Evolutionary conservation across 2,888 invertebrate genomes (phyloP), one percentile per base, ranked within the genome.

Genomic region (Cephus spinipes): DNA sequence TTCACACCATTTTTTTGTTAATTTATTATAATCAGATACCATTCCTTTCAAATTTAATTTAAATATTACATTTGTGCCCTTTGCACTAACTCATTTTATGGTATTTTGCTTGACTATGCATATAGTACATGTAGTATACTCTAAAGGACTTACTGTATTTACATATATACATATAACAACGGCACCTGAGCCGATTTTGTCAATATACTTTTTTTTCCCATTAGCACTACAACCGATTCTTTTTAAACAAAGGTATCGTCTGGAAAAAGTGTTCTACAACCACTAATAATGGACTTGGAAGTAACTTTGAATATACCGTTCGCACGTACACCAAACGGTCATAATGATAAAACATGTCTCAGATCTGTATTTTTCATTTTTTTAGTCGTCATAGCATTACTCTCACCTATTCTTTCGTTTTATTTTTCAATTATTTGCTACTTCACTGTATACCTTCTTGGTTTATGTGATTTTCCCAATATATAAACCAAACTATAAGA

Each of bases 41-140:
- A 82, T 86, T 85, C 81, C 83, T 85, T 87, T 88, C 81, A 80
- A 81, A 80, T 79, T 74, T 81, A 85, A 85, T 86, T 87, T 89
- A 89, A 90, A 90, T 90, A 91, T 91, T 91, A 91, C 91, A 91
- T 91, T 91, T 90, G 91, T 90, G 91, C 90, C 90, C 90, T 77
- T 89, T 88, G 90, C 91, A 91, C 91, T 89, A 87, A 84, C 82
- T 78, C 76, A 78, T n/a, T 73, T 85, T 84, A 83, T 84, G 84
- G 81, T 87, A 86, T 87, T 80, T 85, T 81, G 77, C 78, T 68
- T 79, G 73, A 75, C 76, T 77, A 82, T 83, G 76, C 89, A 87
- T 90, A 89, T 87, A 87, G 87, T 89, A 89, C 87, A 89, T 89
- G 87, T 88, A 88, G 83, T 85, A 89, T 89, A 89, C 89, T 89